Percentiles rank a stretch among this genome's conserved stretches.
Conservation (phyloP, 2,797 vertebrate species). For the Neosilurus hyrtlii region DNA sequence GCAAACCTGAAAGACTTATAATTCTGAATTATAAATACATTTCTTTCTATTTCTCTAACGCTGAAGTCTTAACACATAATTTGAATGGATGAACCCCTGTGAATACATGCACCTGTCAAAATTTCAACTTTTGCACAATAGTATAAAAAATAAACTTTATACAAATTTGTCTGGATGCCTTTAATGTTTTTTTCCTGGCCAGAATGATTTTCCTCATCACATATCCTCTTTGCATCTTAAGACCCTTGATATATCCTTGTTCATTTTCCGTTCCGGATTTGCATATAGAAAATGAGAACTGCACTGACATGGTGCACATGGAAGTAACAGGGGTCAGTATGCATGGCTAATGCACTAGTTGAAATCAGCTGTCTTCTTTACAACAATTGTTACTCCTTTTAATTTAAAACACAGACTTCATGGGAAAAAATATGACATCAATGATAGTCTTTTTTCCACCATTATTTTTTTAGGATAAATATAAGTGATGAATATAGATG, state of each 20-base stretch:
- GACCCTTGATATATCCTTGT: slow-evolving; percentile 75
- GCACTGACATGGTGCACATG: slow-evolving; percentile 60
- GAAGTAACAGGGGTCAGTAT: slow-evolving; percentile 58
- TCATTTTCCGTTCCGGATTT: slow-evolving; percentile 71
- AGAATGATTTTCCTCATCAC: slow-evolving; percentile 77
- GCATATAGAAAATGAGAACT: slow-evolving; percentile 73
- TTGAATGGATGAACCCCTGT: background rate
- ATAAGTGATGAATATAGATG: background rate
- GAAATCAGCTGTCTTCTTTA: slow-evolving; percentile 14
- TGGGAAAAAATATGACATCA: too few relatives aligned
- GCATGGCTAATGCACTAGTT: slow-evolving; percentile 53
- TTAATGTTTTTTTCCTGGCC: slow-evolving; percentile 50
- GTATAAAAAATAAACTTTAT: slow-evolving; percentile 80
- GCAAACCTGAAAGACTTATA: background rate
- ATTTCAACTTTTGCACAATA: slow-evolving; percentile 75
- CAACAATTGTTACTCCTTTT: background rate
- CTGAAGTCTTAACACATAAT: background rate
- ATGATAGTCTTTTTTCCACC: too few relatives aligned
- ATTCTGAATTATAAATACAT: background rate
- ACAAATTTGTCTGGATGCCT: slow-evolving; percentile 70
- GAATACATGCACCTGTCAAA: slow-evolving; percentile 66
- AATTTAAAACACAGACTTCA: background rate
- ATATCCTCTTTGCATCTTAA: slow-evolving; percentile 83
- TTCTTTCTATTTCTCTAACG: background rate
- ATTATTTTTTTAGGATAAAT: too few relatives aligned